These are phyloP conservation scores for Synergus itoensis DNA, from an alignment of 2,888 invertebrate genomes.

Conservation along the genomic window DNA sequence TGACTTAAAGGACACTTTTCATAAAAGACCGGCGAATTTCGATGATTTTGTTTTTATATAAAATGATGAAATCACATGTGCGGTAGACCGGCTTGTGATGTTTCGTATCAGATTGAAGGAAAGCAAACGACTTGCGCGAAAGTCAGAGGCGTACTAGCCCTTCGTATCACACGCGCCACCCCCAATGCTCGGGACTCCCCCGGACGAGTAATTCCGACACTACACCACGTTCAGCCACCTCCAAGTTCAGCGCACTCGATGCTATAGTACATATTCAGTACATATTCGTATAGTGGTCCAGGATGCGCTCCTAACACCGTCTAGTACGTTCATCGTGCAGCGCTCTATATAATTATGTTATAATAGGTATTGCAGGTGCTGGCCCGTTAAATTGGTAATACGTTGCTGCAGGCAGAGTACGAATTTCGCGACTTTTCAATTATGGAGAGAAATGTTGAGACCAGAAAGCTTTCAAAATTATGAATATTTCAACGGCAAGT, in stretches of 20 bases:
- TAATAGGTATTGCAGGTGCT: constrained; percentile 71
- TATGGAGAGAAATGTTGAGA: not conserved
- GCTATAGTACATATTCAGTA: not conserved
- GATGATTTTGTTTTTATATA: not conserved
- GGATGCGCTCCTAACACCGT: constrained; percentile 9
- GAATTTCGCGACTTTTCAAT: constrained; percentile 53
- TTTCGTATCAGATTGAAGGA: not conserved
- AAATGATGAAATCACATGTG: not conserved
- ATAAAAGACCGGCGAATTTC: not conserved
- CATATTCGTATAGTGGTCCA: constrained; percentile 6
- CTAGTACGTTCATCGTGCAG: not conserved
- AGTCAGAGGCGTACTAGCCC: constrained; percentile 69
- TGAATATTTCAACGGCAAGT: not conserved
- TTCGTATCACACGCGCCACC: constrained; percentile 68
- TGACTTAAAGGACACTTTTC: not conserved
- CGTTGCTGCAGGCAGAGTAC: constrained; percentile 59
- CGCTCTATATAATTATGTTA: constrained; percentile 68
- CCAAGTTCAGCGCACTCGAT: constrained; percentile 39
- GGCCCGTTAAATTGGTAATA: constrained; percentile 72
- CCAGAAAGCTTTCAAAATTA: not conserved
- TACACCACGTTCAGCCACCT: constrained; percentile 52
- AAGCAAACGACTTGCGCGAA: constrained; percentile 59
- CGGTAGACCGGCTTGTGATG: not conserved
- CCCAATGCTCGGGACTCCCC: constrained; percentile 55
- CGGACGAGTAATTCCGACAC: constrained; percentile 59